These are phyloP conservation scores for Mythimna ferrago DNA, from an alignment of 2,888 invertebrate species.

Conservation along the genomic window DNA sequence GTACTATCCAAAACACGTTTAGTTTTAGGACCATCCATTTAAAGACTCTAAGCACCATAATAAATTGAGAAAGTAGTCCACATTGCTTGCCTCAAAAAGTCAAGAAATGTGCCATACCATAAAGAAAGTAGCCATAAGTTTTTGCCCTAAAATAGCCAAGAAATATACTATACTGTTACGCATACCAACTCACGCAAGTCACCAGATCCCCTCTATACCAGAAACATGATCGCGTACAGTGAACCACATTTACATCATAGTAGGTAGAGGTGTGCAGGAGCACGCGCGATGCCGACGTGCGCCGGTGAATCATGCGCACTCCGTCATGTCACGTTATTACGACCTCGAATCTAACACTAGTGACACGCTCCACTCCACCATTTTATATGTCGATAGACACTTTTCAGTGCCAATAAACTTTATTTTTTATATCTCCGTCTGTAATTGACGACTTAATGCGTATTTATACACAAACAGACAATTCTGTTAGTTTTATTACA, in stretches of 20 bases:
- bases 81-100: neutral
- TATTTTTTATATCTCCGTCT: slow-evolving; percentile 28
- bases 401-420: slow-evolving; percentile 53
- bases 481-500: slow-evolving; percentile 36
- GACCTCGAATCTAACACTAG: slow-evolving; percentile 84
- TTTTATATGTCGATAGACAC: slow-evolving; percentile 69
- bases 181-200: slow-evolving; percentile 24
- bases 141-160: neutral
- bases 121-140: neutral
- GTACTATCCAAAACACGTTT: neutral
- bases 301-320: slow-evolving; percentile 84
- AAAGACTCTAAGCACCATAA: neutral
- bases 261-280: slow-evolving; percentile 72
- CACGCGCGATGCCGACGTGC: slow-evolving; percentile 65
- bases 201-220: slow-evolving; percentile 53
- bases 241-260: slow-evolving; percentile 47
- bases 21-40: neutral
- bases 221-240: slow-evolving; percentile 59
- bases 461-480: slow-evolving; percentile 43
- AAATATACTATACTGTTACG: slow-evolving; percentile 18
- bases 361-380: slow-evolving; percentile 53
- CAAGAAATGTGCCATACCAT: neutral
- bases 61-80: neutral
- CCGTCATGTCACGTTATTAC: slow-evolving; percentile 83
- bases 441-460: slow-evolving; percentile 41